Evolutionary conservation across 1,140 invertebrate species (phyloP), one percentile per base, ranked within the genome.

Genomic region (Lepidurus arcticus): DNA sequence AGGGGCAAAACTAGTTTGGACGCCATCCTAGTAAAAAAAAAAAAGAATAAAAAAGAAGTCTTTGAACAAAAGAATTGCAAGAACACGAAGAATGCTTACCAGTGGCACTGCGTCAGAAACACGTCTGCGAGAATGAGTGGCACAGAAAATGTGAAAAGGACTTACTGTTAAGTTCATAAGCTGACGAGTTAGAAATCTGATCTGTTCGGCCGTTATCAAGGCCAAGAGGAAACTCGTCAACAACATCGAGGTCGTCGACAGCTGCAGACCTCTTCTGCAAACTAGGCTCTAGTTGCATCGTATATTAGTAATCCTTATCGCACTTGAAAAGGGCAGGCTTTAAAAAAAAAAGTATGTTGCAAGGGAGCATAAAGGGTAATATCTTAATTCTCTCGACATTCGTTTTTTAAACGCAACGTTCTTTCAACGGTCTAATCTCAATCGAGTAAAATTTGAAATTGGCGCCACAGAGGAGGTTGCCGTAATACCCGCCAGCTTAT

Each of bases 221-320:
- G 53, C 53, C 53, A 16, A 65, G 53, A 65, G 53, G 53, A 65
- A 65, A 65, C 53, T 65, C 53, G 21, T 16, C 53, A 65, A 16
- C 53, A 65, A 21, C 21, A 0, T 34, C 16, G 53, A 65, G 53
- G 53, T 65, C 53, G 21, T 65, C 53, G 53, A 65, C 53, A 13
- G 53, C 16, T 65, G 16, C 53, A 21, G 21, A 21, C 53, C 53
- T n/a, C 53, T 65, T 34, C 34, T 34, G 34, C 34, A 34, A 34
- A 34, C 34, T 4, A 34, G 34, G 34, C 34, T 26, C 26, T 21
- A 65, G 11, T 65, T 11, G 5, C 47, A 21, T 65, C 53, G 21
- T 65, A 21, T 65, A 21, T 21, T 13, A 65, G 1, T 65, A 65
- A 65, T 16, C 53, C 13, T 65, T 65, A 65, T 65, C 53, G 3